Conservation (phyloP, 2,888 invertebrate species). For the Rambutsinella grinnellia region DNA sequence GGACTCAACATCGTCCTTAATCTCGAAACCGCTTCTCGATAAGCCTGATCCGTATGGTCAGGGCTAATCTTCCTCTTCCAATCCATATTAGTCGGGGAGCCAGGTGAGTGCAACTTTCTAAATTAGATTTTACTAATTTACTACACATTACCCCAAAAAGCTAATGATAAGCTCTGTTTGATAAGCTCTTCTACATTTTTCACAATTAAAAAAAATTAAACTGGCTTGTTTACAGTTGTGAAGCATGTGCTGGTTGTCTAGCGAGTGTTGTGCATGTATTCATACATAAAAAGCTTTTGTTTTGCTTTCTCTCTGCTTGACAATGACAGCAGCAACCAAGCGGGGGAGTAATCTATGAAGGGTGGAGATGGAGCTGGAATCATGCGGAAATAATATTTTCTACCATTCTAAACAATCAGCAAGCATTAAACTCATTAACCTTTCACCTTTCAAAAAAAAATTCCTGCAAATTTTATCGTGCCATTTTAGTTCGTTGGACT, state of each 20-base stretch:
- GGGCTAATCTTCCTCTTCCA: conserved; percentile 73
- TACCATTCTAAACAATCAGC: too few relatives aligned
- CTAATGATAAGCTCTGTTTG: not conserved
- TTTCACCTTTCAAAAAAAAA: too few relatives aligned
- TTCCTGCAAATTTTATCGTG: not conserved
- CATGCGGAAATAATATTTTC: too few relatives aligned
- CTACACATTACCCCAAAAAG: not conserved
- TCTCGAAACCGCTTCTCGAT: conserved; percentile 86
- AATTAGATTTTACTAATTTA: conserved; percentile 4
- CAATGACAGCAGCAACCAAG: not conserved
- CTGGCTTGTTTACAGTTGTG: not conserved
- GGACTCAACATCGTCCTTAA: conserved; percentile 74
- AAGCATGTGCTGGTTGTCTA: not conserved
- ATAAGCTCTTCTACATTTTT: not conserved
- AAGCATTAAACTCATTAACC: too few relatives aligned
- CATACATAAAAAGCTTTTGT: not conserved
- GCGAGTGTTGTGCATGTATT: not conserved
- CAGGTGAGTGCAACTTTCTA: conserved; percentile 42
- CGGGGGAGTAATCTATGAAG: too few relatives aligned
- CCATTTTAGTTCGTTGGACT: conserved; percentile 19
- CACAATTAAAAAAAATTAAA: not conserved
- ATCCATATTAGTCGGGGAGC: conserved; percentile 69
- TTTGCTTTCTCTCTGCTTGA: conserved; percentile 13
- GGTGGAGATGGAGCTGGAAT: too few relatives aligned
- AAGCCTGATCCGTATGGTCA: conserved; percentile 87